Percentiles rank a stretch among this genome's conserved stretches.
Conservation (phyloP, 2,797 vertebrate species). For the Novumbra hubbsi region DNA sequence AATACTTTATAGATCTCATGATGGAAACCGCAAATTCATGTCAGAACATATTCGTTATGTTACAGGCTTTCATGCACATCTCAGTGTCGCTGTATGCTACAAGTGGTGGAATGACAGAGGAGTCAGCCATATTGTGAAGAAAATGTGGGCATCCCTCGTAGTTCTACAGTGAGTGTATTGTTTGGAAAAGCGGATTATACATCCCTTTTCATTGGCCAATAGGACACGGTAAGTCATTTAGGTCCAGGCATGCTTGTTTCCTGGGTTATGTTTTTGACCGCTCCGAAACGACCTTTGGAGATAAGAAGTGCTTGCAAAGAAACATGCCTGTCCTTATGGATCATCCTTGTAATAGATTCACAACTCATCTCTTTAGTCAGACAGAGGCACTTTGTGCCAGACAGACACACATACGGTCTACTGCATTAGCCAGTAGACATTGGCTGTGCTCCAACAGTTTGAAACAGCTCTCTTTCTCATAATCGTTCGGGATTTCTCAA, state of each 20-base stretch:
- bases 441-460: constrained; percentile 39
- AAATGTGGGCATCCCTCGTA: no score
- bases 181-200: constrained; percentile 49
- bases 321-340: neutral
- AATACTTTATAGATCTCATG: no score
- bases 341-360: neutral
- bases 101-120: neutral
- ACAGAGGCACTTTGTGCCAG: neutral
- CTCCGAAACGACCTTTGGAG: constrained; percentile 50
- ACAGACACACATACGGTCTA: constrained; percentile 24
- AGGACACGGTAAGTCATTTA: constrained; percentile 47
- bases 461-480: constrained; percentile 37
- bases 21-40: no score
- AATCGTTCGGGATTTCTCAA: neutral
- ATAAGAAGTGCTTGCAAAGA: constrained; percentile 6
- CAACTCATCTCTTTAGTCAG: neutral
- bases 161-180: constrained; percentile 18
- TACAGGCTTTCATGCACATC: neutral
- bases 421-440: constrained; percentile 53
- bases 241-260: constrained; percentile 13
- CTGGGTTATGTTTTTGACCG: constrained; percentile 35
- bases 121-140: neutral
- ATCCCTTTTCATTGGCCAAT: constrained; percentile 52
- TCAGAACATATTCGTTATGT: neutral
- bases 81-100: neutral